Evolutionary conservation across 2,888 invertebrate species (phyloP).

Genomic region (Leucophenga maculata): DNA sequence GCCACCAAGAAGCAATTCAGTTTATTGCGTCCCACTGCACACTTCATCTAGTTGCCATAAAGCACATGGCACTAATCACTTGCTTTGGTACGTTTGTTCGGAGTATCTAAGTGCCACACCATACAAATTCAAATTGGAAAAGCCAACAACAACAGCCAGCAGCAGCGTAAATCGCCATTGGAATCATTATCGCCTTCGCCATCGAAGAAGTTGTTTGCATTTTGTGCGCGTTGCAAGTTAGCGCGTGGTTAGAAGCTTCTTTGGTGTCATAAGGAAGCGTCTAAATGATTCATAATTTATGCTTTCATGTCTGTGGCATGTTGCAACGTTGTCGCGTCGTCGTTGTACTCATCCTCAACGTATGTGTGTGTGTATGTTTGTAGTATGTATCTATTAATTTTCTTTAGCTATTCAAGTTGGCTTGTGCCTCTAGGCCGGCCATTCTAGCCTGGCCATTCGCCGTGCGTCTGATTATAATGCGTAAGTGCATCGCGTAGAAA

Average conservation of each 20-base stretch:
- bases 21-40: no score
- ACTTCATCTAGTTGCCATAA: no score
- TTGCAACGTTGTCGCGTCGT: constrained; percentile 39
- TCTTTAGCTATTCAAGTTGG: constrained; percentile 42
- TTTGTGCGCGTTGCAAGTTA: constrained; percentile 16
- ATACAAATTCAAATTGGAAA: not conserved
- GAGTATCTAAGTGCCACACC: no score
- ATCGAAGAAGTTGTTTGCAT: constrained; percentile 28
- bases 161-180: constrained; percentile 15
- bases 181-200: constrained; percentile 3
- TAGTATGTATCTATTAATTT: constrained; percentile 56
- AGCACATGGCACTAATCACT: no score
- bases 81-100: no score
- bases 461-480: constrained; percentile 42
- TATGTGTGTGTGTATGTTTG: constrained; percentile 60
- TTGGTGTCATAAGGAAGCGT: constrained; percentile 67
- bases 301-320: constrained; percentile 44
- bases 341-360: constrained; percentile 50
- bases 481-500: constrained; percentile 48
- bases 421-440: constrained; percentile 56
- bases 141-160: not conserved
- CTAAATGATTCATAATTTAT: constrained; percentile 69
- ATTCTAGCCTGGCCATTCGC: no score
- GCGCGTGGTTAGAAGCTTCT: constrained; percentile 44
- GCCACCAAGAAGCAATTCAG: constrained; percentile 9